These are phyloP conservation scores for Rhombomys opimus DNA, from an alignment of 2,113 vertebrate genomes.

Conservation along the genomic window DNA sequence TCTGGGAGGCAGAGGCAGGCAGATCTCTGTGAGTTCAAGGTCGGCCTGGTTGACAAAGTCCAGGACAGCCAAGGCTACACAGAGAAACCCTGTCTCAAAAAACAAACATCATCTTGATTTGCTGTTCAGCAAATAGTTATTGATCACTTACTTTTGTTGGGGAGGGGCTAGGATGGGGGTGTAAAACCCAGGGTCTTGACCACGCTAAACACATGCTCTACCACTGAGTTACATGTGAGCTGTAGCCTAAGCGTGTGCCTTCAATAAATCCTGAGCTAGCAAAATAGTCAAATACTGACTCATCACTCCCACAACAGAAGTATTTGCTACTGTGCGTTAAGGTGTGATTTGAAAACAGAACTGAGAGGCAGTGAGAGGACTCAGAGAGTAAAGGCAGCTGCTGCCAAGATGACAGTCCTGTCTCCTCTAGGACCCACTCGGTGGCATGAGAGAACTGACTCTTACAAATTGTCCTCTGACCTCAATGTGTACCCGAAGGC, in stretches of 20 bases:
- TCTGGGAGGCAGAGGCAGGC: too few species aligned
- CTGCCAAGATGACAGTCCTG: background rate
- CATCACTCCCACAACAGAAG: background rate
- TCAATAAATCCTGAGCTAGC: background rate
- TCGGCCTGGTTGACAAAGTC: too few species aligned
- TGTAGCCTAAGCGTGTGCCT: background rate
- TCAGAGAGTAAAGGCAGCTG: background rate
- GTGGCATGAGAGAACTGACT: too few species aligned
- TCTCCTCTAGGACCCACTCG: background rate
- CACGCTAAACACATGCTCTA: background rate
- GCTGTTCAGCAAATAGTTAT: constrained; percentile 3
- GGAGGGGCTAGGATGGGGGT: background rate
- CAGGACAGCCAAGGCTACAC: too few species aligned
- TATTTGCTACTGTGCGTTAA: too few species aligned
- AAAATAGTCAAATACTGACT: background rate
- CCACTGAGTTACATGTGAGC: background rate
- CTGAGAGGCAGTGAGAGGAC: background rate
- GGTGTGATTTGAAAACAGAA: background rate
- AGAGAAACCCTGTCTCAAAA: too few species aligned
- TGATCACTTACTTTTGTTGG: background rate
- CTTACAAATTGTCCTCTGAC: background rate
- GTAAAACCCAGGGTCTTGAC: background rate
- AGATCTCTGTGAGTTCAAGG: too few species aligned
- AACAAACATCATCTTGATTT: background rate
- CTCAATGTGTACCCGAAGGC: background rate